Conservation (phyloP, 2,888 invertebrate species). For the Steinernema hermaphroditum region DNA sequence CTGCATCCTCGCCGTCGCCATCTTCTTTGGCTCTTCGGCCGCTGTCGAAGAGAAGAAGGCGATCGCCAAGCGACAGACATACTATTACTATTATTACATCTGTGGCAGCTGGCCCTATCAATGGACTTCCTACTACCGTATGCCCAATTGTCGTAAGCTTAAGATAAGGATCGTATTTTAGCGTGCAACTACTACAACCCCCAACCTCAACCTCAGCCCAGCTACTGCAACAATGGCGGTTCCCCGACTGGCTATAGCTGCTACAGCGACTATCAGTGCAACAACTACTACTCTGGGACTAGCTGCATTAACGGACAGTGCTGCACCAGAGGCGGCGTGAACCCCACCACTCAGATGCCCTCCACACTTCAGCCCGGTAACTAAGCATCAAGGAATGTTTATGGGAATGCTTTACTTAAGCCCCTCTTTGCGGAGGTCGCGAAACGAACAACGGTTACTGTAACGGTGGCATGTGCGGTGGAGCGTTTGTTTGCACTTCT, state of each 20-base stretch:
- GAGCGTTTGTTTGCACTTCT: background rate
- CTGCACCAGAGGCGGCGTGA: background rate
- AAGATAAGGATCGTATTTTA: background rate
- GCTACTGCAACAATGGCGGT: conserved; percentile 7
- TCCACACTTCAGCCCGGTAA: background rate
- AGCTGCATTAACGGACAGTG: background rate
- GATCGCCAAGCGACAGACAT: conserved; percentile 9
- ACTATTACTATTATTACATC: conserved; percentile 3
- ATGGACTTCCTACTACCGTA: conserved; percentile 16
- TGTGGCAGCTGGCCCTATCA: conserved; percentile 16
- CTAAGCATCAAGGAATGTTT: too few species aligned
- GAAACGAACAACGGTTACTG: conserved; percentile 12
- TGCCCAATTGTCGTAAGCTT: background rate
- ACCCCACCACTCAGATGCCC: background rate
- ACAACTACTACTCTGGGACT: background rate
- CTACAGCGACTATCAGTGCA: conserved; percentile 11
- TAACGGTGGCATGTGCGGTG: background rate
- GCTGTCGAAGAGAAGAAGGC: background rate
- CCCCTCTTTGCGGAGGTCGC: conserved; percentile 10
- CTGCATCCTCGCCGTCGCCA: background rate
- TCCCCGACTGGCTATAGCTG: background rate
- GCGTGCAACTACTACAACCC: conserved; percentile 3
- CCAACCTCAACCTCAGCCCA: conserved; percentile 2
- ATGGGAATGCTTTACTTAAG: background rate
- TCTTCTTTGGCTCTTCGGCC: background rate